Conservation (phyloP, 2,113 vertebrate species). For the Corythornis vintsioides region DNA sequence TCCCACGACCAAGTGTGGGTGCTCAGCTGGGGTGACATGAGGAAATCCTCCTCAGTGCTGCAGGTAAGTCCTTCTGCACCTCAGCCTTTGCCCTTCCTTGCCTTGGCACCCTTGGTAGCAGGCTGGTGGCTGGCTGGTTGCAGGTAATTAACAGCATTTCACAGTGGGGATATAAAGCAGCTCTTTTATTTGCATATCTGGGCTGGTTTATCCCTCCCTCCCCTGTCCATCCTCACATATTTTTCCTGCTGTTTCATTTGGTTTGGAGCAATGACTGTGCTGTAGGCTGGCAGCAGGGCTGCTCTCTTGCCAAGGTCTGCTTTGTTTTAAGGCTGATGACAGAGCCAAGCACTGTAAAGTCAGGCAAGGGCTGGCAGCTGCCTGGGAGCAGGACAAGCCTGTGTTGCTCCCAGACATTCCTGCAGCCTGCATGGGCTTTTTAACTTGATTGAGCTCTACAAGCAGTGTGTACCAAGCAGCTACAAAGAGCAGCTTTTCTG, state of each 20-base stretch:
- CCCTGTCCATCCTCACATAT: background rate
- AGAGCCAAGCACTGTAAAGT: background rate
- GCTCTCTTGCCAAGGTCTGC: background rate
- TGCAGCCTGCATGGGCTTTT: background rate
- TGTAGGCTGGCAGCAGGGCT: conserved; percentile 14
- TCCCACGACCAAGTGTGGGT: no score
- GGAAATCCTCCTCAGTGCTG: no score
- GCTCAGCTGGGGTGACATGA: no score
- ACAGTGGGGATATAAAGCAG: background rate
- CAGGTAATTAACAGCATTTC: conserved; percentile 18
- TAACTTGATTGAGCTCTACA: background rate
- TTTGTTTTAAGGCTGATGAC: conserved; percentile 10
- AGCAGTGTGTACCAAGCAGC: background rate
- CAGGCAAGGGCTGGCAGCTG: background rate
- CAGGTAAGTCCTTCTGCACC: no score
- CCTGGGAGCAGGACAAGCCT: background rate
- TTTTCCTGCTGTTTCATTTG: conserved; percentile 47
- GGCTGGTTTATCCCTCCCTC: background rate
- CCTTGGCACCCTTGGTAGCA: no score
- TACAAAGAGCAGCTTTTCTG: background rate
- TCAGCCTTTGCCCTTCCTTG: no score
- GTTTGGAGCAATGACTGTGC: background rate
- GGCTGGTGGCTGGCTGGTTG: background rate
- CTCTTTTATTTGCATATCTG: conserved; percentile 8
- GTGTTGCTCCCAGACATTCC: background rate